A percentile compares a stretch with the other conserved stretches of the same genome.
Evolutionary conservation across 2,797 vertebrate species (phyloP).

Genomic region (Gouania willdenowi): DNA sequence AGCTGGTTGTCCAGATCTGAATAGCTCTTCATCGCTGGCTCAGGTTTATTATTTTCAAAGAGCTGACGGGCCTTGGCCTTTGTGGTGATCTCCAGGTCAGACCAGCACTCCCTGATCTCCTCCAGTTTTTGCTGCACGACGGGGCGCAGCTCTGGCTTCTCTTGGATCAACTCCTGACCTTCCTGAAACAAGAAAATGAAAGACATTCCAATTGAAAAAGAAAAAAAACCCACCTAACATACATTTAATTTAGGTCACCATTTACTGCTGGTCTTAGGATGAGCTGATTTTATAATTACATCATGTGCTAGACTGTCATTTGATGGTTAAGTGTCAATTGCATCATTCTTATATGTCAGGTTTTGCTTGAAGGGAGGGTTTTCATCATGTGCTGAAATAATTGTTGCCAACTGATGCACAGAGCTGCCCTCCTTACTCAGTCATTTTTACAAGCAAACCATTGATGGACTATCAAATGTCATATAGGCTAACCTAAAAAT

Average conservation of each 20-base stretch:
- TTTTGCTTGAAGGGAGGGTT: conserved; percentile 37
- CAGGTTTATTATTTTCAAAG: conserved; percentile 87
- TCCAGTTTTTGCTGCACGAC: conserved; percentile 81
- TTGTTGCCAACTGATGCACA: conserved; percentile 11
- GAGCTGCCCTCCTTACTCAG: no score
- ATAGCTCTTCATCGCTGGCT: conserved; percentile 85
- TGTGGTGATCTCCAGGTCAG: conserved; percentile 86
- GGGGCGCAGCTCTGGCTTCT: conserved; percentile 82
- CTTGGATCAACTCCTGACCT: conserved; percentile 83
- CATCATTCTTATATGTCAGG: conserved; percentile 49
- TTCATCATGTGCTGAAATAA: conserved; percentile 6
- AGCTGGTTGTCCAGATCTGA: conserved; percentile 84
- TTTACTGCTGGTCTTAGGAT: background rate
- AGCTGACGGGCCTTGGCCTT: conserved; percentile 88
- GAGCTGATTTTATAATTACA: background rate
- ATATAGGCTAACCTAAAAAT: conserved; percentile 63
- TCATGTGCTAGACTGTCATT: conserved; percentile 13
- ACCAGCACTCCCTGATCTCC: conserved; percentile 84
- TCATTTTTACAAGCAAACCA: no score
- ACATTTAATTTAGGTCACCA: no score
- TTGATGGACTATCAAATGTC: no score
- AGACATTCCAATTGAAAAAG: no score
- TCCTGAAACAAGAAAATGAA: conserved; percentile 66
- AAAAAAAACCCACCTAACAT: no score
- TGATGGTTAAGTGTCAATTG: conserved; percentile 29